Evolutionary conservation across 2,113 vertebrate genomes (phyloP).

Genomic region (Agapornis roseicollis): DNA sequence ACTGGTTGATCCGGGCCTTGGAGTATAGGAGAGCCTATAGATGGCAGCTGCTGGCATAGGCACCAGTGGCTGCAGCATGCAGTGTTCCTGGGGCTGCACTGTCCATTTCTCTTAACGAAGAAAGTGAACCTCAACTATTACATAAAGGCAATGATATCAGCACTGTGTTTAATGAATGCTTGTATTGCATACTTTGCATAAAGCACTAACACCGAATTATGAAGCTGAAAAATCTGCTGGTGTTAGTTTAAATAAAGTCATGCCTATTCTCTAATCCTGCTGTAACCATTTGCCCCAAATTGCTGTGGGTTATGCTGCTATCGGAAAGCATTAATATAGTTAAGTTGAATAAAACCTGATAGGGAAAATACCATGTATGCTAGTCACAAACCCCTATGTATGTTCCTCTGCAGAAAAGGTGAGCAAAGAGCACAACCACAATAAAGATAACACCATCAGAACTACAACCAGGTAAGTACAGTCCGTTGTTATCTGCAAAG

Average conservation of each 20-base stretch:
- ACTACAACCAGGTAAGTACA: constrained; percentile 86
- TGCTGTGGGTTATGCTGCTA: background rate
- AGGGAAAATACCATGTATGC: background rate
- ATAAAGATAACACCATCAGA: constrained; percentile 87
- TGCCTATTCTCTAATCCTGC: background rate
- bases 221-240: background rate
- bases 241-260: background rate
- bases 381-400: background rate
- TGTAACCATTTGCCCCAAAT: background rate
- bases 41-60: constrained; percentile 48
- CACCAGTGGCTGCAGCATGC: background rate
- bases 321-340: background rate
- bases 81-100: background rate
- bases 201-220: background rate
- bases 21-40: background rate
- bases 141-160: constrained; percentile 17
- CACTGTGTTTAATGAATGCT: background rate
- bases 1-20: constrained; percentile 32
- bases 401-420: constrained; percentile 89
- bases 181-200: background rate
- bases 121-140: background rate
- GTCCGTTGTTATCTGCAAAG: background rate
- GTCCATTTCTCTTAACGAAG: background rate
- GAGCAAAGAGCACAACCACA: constrained; percentile 96
- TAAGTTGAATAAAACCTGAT: background rate